Conservation (phyloP, 2,113 vertebrate species). For the Phrynocephalus versicolor region DNA sequence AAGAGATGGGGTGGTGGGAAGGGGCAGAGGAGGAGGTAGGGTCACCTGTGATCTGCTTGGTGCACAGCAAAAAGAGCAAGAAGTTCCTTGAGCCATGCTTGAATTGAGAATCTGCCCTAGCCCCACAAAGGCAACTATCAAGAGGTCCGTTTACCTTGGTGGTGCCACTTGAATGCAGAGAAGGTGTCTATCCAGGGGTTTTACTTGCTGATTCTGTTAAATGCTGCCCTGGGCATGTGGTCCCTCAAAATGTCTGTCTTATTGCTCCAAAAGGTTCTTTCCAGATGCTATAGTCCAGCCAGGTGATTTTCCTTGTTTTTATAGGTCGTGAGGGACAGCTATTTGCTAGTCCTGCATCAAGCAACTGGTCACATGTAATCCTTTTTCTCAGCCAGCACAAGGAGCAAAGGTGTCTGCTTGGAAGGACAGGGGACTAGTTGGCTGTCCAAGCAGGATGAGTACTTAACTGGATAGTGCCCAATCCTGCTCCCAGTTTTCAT, state of each 20-base stretch:
- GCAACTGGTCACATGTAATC: background rate
- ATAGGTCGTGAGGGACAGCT: background rate
- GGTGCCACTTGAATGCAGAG: background rate
- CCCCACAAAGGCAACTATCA: background rate
- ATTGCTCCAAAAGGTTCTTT: background rate
- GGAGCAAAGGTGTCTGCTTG: background rate
- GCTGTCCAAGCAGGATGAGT: no score
- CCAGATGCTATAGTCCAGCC: background rate
- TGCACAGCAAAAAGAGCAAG: background rate
- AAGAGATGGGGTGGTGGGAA: constrained; percentile 17
- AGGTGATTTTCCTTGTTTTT: background rate
- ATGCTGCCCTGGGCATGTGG: background rate
- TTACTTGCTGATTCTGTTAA: background rate
- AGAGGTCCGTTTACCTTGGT: background rate
- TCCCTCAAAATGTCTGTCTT: background rate
- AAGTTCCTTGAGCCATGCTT: background rate
- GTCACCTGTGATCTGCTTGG: background rate
- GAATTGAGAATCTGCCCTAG: background rate
- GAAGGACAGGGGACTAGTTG: no score
- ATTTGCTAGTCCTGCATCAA: background rate
- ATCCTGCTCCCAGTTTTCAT: background rate
- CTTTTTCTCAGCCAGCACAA: background rate
- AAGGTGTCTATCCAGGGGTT: background rate
- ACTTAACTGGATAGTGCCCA: background rate
- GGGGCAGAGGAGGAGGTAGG: background rate